A percentile compares a stretch with the other conserved stretches of the same genome.
Conservation (phyloP, 2,888 invertebrate species). For the Cosmia trapezina region DNA sequence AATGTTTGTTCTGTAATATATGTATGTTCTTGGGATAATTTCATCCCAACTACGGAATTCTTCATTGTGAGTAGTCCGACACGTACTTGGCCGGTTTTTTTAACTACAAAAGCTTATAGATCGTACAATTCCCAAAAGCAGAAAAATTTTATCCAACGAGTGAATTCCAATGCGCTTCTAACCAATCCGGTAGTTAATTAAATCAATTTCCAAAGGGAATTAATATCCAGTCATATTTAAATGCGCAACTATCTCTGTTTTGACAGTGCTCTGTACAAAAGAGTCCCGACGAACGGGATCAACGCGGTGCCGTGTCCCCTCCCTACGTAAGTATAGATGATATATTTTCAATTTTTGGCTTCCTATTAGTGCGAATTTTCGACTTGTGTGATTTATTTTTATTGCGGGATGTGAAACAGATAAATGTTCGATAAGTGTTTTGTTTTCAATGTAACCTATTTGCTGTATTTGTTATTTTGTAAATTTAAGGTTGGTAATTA, state of each 20-base stretch:
- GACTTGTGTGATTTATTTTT: slow-evolving; percentile 82
- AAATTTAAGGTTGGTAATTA: neutral
- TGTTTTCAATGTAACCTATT: slow-evolving; percentile 27
- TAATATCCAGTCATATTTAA: slow-evolving; percentile 73
- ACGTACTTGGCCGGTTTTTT: too few species aligned
- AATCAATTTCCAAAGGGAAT: slow-evolving; percentile 75
- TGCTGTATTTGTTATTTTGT: slow-evolving; percentile 5
- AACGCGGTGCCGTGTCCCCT: slow-evolving; percentile 73
- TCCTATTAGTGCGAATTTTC: slow-evolving; percentile 80
- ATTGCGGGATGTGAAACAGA: slow-evolving; percentile 47
- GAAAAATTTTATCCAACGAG: slow-evolving; percentile 3
- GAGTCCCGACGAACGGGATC: slow-evolving; percentile 75
- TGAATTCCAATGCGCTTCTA: slow-evolving; percentile 41
- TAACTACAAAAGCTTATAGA: neutral
- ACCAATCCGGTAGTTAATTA: slow-evolving; percentile 64
- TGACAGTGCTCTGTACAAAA: slow-evolving; percentile 83
- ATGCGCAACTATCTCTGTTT: slow-evolving; percentile 83
- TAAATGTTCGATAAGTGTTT: slow-evolving; percentile 52
- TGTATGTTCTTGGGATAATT: too few species aligned
- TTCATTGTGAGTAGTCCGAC: too few species aligned
- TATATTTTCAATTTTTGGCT: slow-evolving; percentile 89
- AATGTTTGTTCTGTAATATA: too few species aligned
- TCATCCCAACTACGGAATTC: too few species aligned
- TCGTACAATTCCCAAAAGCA: neutral
- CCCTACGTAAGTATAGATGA: slow-evolving; percentile 81